A percentile compares a stretch with the other conserved stretches of the same genome.
Conservation (phyloP, 2,113 vertebrate species). For the Atherinomorus stipes region DNA sequence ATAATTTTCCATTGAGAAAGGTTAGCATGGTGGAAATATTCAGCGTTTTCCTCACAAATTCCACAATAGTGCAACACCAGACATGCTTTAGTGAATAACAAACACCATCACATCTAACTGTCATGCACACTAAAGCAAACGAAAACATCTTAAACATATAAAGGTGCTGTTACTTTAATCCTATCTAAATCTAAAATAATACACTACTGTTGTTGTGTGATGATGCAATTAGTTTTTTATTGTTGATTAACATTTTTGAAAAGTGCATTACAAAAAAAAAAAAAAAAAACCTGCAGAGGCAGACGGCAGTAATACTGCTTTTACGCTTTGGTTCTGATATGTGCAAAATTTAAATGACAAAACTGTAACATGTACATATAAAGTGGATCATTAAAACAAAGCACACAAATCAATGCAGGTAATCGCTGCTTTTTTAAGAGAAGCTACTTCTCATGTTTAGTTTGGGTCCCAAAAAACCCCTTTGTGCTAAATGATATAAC, state of each 20-base stretch:
- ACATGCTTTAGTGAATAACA: too few species aligned
- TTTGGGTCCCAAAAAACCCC: constrained; percentile 7
- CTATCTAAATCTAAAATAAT: neutral
- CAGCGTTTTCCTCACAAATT: too few species aligned
- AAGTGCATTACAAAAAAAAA: constrained; percentile 4
- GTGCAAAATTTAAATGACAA: neutral
- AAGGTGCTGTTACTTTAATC: neutral
- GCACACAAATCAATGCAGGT: neutral
- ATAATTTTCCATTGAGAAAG: too few species aligned
- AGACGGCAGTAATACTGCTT: too few species aligned
- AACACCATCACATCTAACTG: too few species aligned
- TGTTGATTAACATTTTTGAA: neutral
- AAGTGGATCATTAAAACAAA: neutral
- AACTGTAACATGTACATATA: constrained; percentile 1
- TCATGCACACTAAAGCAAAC: neutral
- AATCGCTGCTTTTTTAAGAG: too few species aligned
- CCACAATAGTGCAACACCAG: too few species aligned
- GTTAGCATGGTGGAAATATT: too few species aligned
- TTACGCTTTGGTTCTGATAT: neutral
- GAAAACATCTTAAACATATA: neutral
- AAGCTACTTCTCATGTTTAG: neutral
- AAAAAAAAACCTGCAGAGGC: neutral
- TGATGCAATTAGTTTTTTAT: neutral
- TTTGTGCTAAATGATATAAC: neutral
- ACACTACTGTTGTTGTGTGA: neutral